Percentiles rank a stretch among this genome's conserved stretches.
phyloP scores from a whole-genome alignment of 2,888 invertebrate genomes.

The Protonemura montana region DNA sequence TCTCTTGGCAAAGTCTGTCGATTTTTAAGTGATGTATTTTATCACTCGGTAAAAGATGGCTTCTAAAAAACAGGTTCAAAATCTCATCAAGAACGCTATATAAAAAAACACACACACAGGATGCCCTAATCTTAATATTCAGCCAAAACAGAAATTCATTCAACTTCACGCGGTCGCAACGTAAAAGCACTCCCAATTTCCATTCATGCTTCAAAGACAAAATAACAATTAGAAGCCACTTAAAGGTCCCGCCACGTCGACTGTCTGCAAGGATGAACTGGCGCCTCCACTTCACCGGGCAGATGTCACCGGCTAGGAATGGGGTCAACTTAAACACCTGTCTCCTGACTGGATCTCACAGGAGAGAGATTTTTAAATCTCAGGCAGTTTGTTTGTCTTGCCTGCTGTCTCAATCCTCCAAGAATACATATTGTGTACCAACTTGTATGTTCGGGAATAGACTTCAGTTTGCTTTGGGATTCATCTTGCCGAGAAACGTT shows the following conservation, averaged over 20 bases:
- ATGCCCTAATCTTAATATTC: constrained; percentile 13
- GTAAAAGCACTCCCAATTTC: not conserved
- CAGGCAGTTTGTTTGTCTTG: constrained; percentile 12
- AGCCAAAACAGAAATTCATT: constrained; percentile 30
- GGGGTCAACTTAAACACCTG: constrained; percentile 30
- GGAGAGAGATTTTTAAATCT: not conserved
- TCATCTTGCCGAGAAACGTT: too few relatives aligned
- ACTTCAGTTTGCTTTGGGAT: not conserved
- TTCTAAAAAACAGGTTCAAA: not conserved
- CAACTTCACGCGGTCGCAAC: not conserved
- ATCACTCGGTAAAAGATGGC: not conserved
- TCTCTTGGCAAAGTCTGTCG: not conserved
- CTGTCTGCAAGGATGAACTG: not conserved
- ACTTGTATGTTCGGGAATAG: not conserved
- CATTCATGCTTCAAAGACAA: constrained; percentile 24
- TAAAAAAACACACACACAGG: constrained; percentile 15
- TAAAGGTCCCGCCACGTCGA: not conserved
- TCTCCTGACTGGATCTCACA: not conserved
- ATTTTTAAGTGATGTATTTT: not conserved
- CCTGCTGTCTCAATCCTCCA: not conserved
- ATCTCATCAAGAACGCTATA: not conserved
- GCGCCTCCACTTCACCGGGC: constrained; percentile 16
- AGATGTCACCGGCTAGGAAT: not conserved
- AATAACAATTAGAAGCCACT: constrained; percentile 36
- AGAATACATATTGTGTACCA: not conserved